Conservation (phyloP, 2,797 vertebrate species). For the Diplodus sargus region DNA sequence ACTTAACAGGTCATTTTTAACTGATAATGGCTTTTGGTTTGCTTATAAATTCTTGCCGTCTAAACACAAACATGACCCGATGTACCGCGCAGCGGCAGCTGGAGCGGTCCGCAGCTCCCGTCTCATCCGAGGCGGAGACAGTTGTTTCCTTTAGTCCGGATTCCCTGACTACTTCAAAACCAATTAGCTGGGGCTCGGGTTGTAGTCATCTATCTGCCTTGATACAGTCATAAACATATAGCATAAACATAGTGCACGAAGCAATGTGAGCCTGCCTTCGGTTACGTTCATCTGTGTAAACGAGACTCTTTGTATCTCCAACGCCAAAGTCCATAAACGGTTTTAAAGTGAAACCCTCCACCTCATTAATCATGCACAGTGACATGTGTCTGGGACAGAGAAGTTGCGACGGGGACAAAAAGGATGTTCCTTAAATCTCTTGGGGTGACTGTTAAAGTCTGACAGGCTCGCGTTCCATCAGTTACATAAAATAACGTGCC, state of each 20-base stretch:
- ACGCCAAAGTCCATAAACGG: conserved; percentile 73
- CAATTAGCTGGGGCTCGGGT: conserved; percentile 76
- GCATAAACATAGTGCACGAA: conserved; percentile 69
- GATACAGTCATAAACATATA: conserved; percentile 75
- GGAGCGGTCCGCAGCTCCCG: conserved; percentile 46
- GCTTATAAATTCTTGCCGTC: conserved; percentile 79
- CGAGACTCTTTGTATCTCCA: conserved; percentile 50
- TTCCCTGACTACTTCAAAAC: conserved; percentile 73
- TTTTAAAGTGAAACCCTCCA: conserved; percentile 65
- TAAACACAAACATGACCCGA: conserved; percentile 76
- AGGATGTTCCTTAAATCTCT: conserved; percentile 78
- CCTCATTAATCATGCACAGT: conserved; percentile 70
- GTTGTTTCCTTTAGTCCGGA: conserved; percentile 73
- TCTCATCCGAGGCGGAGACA: conserved; percentile 59
- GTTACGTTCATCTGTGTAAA: conserved; percentile 63
- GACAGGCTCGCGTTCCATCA: conserved; percentile 81
- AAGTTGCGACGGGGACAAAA: conserved; percentile 72
- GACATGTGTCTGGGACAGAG: conserved; percentile 69
- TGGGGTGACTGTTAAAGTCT: conserved; percentile 69
- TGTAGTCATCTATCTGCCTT: conserved; percentile 70
- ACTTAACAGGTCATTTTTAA: conserved; percentile 58
- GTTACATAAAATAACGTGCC: conserved; percentile 79
- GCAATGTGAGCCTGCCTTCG: conserved; percentile 42
- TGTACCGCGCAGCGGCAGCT: conserved; percentile 68
- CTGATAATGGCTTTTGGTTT: conserved; percentile 76